Conservation (phyloP, 1,140 invertebrate genomes). For the Ostrea edulis region DNA sequence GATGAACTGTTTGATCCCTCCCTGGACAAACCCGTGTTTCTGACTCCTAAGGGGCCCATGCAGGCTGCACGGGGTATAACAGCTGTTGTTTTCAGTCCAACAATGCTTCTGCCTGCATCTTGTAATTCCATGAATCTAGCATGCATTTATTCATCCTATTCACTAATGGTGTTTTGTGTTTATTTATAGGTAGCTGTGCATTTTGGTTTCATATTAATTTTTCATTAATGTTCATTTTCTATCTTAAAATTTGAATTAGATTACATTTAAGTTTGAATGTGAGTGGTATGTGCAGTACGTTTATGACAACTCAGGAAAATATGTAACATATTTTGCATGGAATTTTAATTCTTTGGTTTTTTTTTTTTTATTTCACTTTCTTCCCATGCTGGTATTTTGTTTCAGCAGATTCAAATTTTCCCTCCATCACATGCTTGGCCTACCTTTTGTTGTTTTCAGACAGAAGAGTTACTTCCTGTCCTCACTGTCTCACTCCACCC, state of each 20-base stretch:
- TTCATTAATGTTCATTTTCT: neutral
- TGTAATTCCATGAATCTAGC: neutral
- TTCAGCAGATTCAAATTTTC: neutral
- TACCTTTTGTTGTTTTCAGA: constrained; percentile 45
- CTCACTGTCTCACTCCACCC: neutral
- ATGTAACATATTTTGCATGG: neutral
- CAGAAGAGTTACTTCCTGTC: constrained; percentile 39
- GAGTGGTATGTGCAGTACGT: neutral
- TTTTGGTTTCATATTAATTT: constrained; percentile 6
- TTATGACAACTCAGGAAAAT: neutral
- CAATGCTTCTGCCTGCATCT: neutral
- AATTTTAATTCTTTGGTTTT: neutral
- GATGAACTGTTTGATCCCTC: constrained; percentile 74
- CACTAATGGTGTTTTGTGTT: neutral
- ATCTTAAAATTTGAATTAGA: neutral
- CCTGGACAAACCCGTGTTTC: constrained; percentile 76
- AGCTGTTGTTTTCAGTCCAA: neutral
- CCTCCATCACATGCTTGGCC: neutral
- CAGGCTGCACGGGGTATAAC: constrained; percentile 65
- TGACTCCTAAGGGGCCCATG: constrained; percentile 76
- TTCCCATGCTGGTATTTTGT: neutral
- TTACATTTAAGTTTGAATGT: neutral
- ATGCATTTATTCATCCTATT: neutral
- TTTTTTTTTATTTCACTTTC: neutral
- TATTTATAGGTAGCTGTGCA: neutral